These are phyloP conservation scores for Oscheius sp. DNA, from an alignment of 1,140 invertebrate genomes.

Conservation along the genomic window DNA sequence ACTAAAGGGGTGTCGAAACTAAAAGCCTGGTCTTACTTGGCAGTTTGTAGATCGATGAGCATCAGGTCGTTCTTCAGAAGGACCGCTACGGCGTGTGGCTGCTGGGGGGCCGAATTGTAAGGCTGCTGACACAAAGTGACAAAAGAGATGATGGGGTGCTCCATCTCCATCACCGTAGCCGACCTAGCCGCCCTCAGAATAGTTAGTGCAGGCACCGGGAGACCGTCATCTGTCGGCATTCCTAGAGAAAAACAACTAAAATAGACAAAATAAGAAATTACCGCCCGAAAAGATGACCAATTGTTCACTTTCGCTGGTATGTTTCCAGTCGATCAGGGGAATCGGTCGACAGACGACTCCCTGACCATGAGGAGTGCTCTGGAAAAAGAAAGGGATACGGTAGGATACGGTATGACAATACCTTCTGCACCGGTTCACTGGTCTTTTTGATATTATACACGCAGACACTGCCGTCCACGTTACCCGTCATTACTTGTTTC, in stretches of 20 bases:
- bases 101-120: constrained; percentile 80
- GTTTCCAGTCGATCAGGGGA: constrained; percentile 52
- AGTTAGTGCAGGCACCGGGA: constrained; percentile 69
- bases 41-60: constrained; percentile 90
- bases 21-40: constrained; percentile 71
- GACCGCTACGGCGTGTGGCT: constrained; percentile 94
- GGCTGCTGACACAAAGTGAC: constrained; percentile 80
- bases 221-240: constrained; percentile 58
- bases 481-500: constrained; percentile 93
- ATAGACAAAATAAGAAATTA: constrained; percentile 9
- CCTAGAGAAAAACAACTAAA: constrained; percentile 38
- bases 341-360: constrained; percentile 49
- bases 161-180: constrained; percentile 97
- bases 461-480: constrained; percentile 75
- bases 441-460: constrained; percentile 31
- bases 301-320: constrained; percentile 51
- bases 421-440: constrained; percentile 17
- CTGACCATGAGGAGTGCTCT: constrained; percentile 49
- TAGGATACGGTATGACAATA: too few species aligned
- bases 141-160: constrained; percentile 95
- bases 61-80: constrained; percentile 95
- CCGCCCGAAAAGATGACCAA: constrained; percentile 65
- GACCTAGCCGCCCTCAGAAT: constrained; percentile 90
- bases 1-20: constrained; percentile 50
- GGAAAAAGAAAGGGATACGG: too few species aligned